A percentile compares a stretch with the other conserved stretches of the same genome.
Conservation (phyloP, 2,113 vertebrate species). For the Myxocyprinus asiaticus region DNA sequence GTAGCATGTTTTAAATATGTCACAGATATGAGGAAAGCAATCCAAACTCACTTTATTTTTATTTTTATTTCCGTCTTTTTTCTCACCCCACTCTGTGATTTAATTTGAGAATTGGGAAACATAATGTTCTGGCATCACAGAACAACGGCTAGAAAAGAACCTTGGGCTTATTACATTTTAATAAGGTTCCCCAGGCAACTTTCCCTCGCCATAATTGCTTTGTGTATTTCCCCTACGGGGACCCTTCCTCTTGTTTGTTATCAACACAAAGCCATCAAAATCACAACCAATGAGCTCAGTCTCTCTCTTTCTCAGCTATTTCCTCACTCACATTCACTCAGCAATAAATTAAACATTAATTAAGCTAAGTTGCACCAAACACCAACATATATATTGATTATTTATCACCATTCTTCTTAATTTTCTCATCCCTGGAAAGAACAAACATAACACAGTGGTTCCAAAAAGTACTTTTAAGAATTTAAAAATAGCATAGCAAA, state of each 20-base stretch:
- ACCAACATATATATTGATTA: slow-evolving; percentile 37
- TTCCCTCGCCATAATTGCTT: slow-evolving; percentile 64
- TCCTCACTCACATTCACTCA: not conserved
- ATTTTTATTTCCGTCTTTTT: slow-evolving; percentile 27
- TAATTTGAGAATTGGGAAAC: slow-evolving; percentile 60
- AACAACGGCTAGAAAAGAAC: slow-evolving; percentile 62
- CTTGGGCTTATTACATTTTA: slow-evolving; percentile 66
- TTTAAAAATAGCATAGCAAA: no score
- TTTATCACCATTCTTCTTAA: slow-evolving; percentile 20
- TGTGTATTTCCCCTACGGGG: slow-evolving; percentile 64
- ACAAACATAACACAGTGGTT: not conserved
- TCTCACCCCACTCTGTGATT: slow-evolving; percentile 32
- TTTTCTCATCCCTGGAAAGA: not conserved
- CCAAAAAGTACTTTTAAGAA: no score
- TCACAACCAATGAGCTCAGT: slow-evolving; percentile 33
- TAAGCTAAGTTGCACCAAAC: not conserved
- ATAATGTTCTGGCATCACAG: slow-evolving; percentile 53
- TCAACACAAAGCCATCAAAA: slow-evolving; percentile 60
- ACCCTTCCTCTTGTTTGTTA: slow-evolving; percentile 63
- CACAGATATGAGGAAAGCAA: slow-evolving; percentile 17
- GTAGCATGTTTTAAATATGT: not conserved
- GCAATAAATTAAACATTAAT: slow-evolving; percentile 33
- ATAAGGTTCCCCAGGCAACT: slow-evolving; percentile 63
- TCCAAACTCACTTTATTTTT: slow-evolving; percentile 4
- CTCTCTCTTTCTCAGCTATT: not conserved